Percentiles rank a stretch among this genome's conserved stretches.
These are phyloP conservation scores for Sebastes vulpes DNA, from an alignment of 2,797 vertebrate genomes.

Conservation along the genomic window DNA sequence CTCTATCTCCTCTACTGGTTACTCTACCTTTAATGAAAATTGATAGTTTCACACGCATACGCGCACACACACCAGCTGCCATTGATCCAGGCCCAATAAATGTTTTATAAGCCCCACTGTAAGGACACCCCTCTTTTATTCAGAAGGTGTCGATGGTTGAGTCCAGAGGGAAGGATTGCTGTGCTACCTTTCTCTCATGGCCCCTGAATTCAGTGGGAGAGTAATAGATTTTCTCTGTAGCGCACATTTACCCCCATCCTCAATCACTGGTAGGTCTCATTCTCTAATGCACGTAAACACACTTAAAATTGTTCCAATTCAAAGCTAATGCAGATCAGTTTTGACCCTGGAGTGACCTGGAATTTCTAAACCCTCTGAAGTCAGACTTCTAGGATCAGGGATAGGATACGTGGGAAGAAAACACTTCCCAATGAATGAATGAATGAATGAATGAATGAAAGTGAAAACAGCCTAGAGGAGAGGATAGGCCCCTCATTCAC, in stretches of 20 bases:
- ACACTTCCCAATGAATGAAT: not conserved
- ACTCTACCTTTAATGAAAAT: slow-evolving; percentile 70
- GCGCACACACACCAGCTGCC: slow-evolving; percentile 33
- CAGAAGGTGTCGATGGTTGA: slow-evolving; percentile 46
- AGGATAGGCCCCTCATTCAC: slow-evolving; percentile 14
- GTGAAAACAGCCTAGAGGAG: not conserved
- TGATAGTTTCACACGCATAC: slow-evolving; percentile 58
- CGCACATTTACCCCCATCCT: slow-evolving; percentile 1
- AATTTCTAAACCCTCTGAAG: slow-evolving; percentile 19
- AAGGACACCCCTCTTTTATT: slow-evolving; percentile 45
- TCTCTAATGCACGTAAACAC: not conserved
- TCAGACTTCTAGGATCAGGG: not conserved
- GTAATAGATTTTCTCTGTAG: slow-evolving; percentile 16
- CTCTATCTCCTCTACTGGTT: slow-evolving; percentile 63
- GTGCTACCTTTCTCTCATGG: not conserved
- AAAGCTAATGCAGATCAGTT: slow-evolving; percentile 25
- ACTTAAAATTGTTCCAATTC: slow-evolving; percentile 18
- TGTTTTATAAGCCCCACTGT: slow-evolving; percentile 69
- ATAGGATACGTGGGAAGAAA: not conserved
- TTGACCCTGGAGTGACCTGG: slow-evolving; percentile 24
- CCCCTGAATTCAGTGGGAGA: slow-evolving; percentile 18
- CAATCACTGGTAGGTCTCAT: not conserved
- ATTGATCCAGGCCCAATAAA: slow-evolving; percentile 74
- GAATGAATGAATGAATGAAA: slow-evolving; percentile 5
- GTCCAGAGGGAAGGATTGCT: slow-evolving; percentile 30